phyloP scores from a whole-genome alignment of 2,113 vertebrate genomes.

The Herpailurus yagouaroundi region DNA sequence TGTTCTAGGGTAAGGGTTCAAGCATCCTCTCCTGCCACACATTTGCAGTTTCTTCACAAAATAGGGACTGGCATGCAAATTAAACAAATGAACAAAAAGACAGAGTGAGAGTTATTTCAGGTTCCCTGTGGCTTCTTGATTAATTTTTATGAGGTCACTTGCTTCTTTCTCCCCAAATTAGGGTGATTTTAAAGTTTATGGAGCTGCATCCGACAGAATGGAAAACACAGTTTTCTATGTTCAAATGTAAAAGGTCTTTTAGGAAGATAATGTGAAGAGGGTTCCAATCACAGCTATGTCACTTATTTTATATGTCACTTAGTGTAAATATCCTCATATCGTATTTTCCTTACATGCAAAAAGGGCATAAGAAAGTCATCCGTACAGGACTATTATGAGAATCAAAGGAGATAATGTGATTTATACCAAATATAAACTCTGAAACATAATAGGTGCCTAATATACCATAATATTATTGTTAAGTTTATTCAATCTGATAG shows the following conservation, averaged over 20 bases:
- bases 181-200: not conserved
- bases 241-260: not conserved
- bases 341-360: not conserved
- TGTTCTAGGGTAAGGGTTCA: not conserved
- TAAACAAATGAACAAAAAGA: not conserved
- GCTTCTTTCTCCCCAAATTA: not conserved
- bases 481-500: not conserved
- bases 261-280: not conserved
- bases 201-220: not conserved
- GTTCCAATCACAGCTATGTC: not conserved
- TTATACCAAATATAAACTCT: not conserved
- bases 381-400: not conserved
- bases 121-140: not conserved
- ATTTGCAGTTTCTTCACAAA: not conserved
- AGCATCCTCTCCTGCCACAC: not conserved
- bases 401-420: not conserved
- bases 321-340: not conserved
- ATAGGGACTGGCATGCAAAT: not conserved
- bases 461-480: not conserved
- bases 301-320: not conserved
- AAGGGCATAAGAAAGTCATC: not conserved
- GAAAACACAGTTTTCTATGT: not conserved
- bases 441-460: not conserved
- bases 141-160: not conserved
- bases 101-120: not conserved